Evolutionary conservation across 2,113 vertebrate species (phyloP).

Genomic region (Tetrao urogallus): DNA sequence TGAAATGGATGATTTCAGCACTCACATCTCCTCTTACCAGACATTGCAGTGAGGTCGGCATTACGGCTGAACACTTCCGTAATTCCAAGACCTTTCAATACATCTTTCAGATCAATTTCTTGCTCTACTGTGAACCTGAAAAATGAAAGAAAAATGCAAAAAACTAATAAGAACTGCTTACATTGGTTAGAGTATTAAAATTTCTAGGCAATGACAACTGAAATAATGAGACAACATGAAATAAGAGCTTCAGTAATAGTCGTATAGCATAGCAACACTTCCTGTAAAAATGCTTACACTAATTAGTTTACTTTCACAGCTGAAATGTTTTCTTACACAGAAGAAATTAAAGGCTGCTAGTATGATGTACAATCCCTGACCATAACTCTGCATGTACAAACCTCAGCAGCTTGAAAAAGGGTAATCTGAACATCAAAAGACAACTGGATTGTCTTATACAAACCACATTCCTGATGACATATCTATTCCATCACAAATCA

Average conservation of each 20-base stretch:
- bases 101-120: constrained; percentile 90
- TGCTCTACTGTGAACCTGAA: constrained; percentile 95
- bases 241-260: not conserved
- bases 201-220: not conserved
- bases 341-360: constrained; percentile 36
- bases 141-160: not conserved
- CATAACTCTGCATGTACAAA: not conserved
- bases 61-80: constrained; percentile 88
- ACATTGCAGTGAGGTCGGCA: constrained; percentile 94
- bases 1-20: not conserved
- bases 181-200: not conserved
- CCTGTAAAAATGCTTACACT: not conserved
- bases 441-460: not conserved
- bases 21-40: constrained; percentile 77
- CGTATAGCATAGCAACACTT: not conserved
- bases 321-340: not conserved
- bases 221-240: not conserved
- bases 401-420: not conserved
- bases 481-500: not conserved
- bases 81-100: constrained; percentile 89
- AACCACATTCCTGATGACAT: not conserved
- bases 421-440: not conserved
- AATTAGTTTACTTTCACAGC: not conserved
- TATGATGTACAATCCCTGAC: not conserved
- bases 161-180: not conserved